Evolutionary conservation across 2,888 invertebrate genomes (phyloP), one percentile per base, ranked within the genome.

Genomic region (Artemia sp.): DNA sequence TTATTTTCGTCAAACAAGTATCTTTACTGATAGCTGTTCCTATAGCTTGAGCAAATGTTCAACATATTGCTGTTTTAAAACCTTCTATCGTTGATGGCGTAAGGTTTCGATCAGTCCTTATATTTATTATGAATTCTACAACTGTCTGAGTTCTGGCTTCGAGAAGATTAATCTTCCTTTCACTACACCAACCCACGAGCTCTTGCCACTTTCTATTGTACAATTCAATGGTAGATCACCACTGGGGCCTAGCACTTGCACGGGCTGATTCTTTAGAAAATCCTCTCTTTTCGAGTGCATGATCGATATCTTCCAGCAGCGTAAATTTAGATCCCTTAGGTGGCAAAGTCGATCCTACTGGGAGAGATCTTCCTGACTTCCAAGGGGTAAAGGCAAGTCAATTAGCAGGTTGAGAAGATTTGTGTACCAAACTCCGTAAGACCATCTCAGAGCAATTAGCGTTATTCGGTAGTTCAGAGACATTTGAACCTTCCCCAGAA

Each of bases 241-340:
- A 12, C 12, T 53, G 53, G 12, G 53, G n/a, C n/a, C 1, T 12
- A 12, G 53, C 53, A 53, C 12, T 53, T 12, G 12, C 12, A 53
- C 12, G n/a, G 53, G 53, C n/a, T 53, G 53, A 12, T 12, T 53
- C 53, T 1, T 53, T n/a, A 53, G 53, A 53, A 53, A 53, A 53
- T 53, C 53, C 53, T 53, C n/a, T n/a, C 53, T 12, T n/a, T 53
- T n/a, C 53, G 53, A 53, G 53, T 12, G 53, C 53, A 12, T n/a
- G 53, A 12, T 53, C 12, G 53, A 53, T 53, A 53, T 12, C 1
- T 53, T 53, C 12, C 12, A 53, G 12, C 53, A 12, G 53, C 2
- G 53, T 12, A 53, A n/a, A 12, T 2, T 53, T n/a, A 12, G n/a
- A 12, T 12, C 1, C 12, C n/a, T n/a, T n/a, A 53, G 53, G n/a